These are phyloP conservation scores for Uropsilus gracilis DNA, from an alignment of 2,113 vertebrate species.

Conservation along the genomic window DNA sequence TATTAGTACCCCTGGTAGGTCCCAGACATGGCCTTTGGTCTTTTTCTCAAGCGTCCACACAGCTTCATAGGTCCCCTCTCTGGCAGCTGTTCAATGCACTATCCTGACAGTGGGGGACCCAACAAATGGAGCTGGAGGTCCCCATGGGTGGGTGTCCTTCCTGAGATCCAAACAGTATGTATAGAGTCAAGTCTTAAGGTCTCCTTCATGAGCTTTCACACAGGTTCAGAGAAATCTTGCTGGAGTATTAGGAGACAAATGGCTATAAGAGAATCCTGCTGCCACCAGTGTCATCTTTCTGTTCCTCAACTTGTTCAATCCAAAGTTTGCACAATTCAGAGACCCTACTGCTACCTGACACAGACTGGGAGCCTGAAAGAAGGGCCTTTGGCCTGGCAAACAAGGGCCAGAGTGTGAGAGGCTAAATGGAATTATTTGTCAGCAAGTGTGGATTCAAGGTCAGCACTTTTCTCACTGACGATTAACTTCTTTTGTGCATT, in stretches of 20 bases:
- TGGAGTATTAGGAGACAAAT: background rate
- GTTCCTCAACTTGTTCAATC: background rate
- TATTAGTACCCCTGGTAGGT: rapidly evolving
- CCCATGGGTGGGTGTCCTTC: background rate
- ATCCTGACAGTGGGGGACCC: rapidly evolving
- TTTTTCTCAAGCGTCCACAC: background rate
- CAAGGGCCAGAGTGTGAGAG: too few species aligned
- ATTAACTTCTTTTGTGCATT: background rate
- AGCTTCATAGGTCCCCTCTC: too few species aligned
- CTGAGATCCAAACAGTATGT: background rate
- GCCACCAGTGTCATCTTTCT: too few species aligned
- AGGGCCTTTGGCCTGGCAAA: background rate
- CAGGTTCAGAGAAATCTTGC: background rate
- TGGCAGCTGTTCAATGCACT: rapidly evolving
- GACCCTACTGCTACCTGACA: too few species aligned
- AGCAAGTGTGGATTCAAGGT: too few species aligned
- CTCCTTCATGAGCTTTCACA: background rate
- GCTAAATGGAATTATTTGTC: background rate
- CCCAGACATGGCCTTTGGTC: rapidly evolving
- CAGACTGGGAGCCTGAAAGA: too few species aligned
- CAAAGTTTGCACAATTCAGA: background rate
- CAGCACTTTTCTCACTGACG: background rate
- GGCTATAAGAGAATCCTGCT: background rate
- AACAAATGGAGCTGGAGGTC: background rate
- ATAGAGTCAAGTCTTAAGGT: background rate